Base-by-base conservation (phyloP, 2,888 invertebrate species). In the Ethmia dodecea region DNA sequence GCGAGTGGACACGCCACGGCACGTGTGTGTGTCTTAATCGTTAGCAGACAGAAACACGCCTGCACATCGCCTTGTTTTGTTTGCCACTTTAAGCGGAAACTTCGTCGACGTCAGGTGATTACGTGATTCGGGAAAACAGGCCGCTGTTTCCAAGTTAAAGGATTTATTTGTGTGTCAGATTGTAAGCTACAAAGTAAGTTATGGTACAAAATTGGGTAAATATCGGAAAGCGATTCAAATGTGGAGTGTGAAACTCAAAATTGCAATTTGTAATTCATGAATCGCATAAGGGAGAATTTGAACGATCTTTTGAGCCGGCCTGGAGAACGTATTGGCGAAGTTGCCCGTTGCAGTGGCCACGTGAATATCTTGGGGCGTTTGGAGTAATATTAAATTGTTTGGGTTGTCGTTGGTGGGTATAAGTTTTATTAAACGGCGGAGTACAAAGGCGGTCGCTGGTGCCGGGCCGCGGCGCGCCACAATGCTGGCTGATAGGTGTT, bases 1-100 rank as follows among this genome's bases (percentile, higher is more conserved):
- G 73, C 26, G 26, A 18, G 69, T 67, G 70, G 71, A 63, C 74
- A 66, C 65, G 68, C 66, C 70, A 68, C 69, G 62, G 66, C 65
- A 68, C 63, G 63, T 61, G 49, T 77, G 76, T 81, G 73, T 76
- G 63, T 81, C 78, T 84, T 81, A 77, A 76, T 83, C 72, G 73
- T 81, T 81, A 77, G 59, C 58, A 61, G 65, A 65, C 69, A 64
- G 69, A 60, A 73, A 77, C 74, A 70, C 70, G 62, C 61, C 60
- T 62, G 70, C 65, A 68, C 66, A 61, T 69, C 66, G 64, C 66
- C 66, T 63, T 73, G 70, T 76, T 69, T 70, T 70, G 73, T 70
- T 75, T 76, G 69, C 61, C 65, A 66, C 75, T 72, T 75, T 70
- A 64, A 68, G 57, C 57, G 53, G 56, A 56, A 72, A 76, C 68